Conservation (phyloP, 2,888 invertebrate species). For the Polymixis lichenea region DNA sequence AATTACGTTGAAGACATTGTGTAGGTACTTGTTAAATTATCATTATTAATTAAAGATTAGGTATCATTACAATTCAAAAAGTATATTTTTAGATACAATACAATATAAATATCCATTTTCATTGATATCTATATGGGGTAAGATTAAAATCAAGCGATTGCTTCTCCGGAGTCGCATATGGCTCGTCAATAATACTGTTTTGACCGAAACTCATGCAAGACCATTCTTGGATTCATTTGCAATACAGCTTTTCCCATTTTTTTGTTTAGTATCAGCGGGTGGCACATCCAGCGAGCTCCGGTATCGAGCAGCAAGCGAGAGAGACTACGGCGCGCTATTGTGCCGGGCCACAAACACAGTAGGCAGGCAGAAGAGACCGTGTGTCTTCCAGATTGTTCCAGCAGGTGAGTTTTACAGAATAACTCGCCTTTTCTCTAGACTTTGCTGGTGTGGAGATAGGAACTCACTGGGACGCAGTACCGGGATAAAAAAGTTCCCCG, state of each 20-base stretch:
- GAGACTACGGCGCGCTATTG: constrained; percentile 96
- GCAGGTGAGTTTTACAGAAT: constrained; percentile 90
- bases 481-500: no score
- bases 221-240: neutral
- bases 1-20: no score
- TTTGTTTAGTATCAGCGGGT: constrained; percentile 79
- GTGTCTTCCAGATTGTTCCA: constrained; percentile 96
- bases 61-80: no score
- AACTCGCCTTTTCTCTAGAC: no score
- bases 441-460: no score
- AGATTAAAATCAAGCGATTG: neutral
- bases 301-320: constrained; percentile 95
- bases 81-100: no score
- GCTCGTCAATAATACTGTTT: neutral
- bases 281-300: constrained; percentile 94
- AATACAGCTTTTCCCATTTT: neutral
- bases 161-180: neutral
- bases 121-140: neutral
- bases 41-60: no score
- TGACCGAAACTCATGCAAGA: neutral
- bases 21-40: no score
- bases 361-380: constrained; percentile 95
- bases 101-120: neutral
- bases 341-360: constrained; percentile 96
- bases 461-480: no score